phyloP scores from a whole-genome alignment of 2,797 vertebrate genomes.

The Paguma larvata region DNA sequence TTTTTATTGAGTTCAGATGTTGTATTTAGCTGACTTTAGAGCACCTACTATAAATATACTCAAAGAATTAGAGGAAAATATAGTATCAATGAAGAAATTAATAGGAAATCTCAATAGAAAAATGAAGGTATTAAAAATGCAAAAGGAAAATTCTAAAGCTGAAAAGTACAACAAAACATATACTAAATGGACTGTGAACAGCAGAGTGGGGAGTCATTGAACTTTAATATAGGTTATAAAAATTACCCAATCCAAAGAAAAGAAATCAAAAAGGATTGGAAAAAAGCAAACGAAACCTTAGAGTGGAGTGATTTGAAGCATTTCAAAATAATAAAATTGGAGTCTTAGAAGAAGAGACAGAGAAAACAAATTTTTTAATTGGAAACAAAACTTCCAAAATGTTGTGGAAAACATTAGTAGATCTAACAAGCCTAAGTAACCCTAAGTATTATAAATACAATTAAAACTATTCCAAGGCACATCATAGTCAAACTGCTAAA shows the following conservation, averaged over 20 bases:
- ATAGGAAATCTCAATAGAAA: not conserved
- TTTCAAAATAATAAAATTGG: conserved; percentile 8
- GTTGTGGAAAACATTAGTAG: not conserved
- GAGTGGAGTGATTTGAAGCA: not conserved
- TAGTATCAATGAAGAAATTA: not conserved
- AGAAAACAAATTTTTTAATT: not conserved
- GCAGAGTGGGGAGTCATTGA: not conserved
- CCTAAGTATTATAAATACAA: not conserved
- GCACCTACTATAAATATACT: not conserved
- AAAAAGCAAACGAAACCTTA: conserved; percentile 27
- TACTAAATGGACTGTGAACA: not conserved
- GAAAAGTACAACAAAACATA: not conserved
- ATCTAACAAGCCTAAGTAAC: not conserved
- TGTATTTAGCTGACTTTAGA: not conserved
- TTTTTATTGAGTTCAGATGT: not conserved
- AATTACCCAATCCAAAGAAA: not conserved
- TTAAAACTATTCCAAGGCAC: not conserved
- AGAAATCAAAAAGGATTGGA: not conserved
- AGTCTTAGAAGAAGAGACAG: not conserved
- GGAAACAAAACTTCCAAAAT: conserved; percentile 46
- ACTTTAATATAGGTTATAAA: not conserved
- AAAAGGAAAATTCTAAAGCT: not conserved
- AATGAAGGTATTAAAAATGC: conserved; percentile 25
- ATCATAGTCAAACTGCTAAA: not conserved
- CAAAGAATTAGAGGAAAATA: conserved; percentile 6